Base-by-base conservation (phyloP, 2,797 vertebrate species). In the Notolepis coatsorum region DNA sequence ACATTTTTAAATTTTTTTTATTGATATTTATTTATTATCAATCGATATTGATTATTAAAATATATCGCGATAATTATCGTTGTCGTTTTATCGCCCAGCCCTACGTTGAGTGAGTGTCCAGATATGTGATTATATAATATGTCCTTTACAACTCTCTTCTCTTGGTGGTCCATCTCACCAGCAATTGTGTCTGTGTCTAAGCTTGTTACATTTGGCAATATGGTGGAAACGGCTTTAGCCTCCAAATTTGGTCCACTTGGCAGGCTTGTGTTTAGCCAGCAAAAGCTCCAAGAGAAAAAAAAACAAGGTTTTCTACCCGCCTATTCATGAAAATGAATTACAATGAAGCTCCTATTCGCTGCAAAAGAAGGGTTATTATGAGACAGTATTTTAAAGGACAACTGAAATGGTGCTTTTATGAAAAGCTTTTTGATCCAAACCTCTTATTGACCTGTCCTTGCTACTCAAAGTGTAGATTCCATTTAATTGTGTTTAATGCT, bases 131-230 rank as follows among this genome's bases (percentile, higher is more conserved):
- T 62, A 56, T 47, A 61, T 53, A 48, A 47, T 50, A 25, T 25
- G 62, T 57, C 27, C 58, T 56, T 45, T 50, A 74, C 67, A 61
- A 63, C 43, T 71, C 41, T 37, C 38, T 54, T 35, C 7, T 13
- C 50, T 51, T 62, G 60, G 64, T 51, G 50, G 12, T 60, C 53
- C 65, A 62, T 51, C 57, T 21, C 37, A 59, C 65, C 65, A 70
- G 78, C 68, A 63, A 8, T 55, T 7, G 37, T 77, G 64, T 75
- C 63, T 42, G 43, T 60, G 56, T 83, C 69, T n/a, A n/a, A 48
- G 41, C 53, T 47, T 42, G 68, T 65, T 72, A 53, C 68, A 79
- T 79, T 71, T 80, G 58, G 66, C 66, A 68, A 50, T 37, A 25
- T 15, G n/a, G 55, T 50, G 33, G 7, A 61, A 74, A 53, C 72